Evolutionary conservation across 2,113 vertebrate species (phyloP), one percentile per base, ranked within the genome.

Genomic region (Aspiorhynchus laticeps): DNA sequence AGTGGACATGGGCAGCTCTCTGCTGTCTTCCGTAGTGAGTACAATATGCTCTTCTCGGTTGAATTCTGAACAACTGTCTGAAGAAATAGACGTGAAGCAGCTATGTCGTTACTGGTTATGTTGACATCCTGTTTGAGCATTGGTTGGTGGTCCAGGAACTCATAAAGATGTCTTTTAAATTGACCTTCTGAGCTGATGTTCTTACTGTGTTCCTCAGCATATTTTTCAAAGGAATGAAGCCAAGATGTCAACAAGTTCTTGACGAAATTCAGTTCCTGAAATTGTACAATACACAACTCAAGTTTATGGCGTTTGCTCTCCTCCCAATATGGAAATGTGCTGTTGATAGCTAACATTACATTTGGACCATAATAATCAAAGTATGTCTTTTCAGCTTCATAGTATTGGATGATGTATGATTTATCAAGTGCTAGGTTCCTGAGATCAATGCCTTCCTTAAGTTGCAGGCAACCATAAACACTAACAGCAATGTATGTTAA

Each of bases 391-490:
- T 96, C 94, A 7, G 88, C 41, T 33, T 94, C 81, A 88, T 95
- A 95, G 90, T 93, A 96, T 21, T 79, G 88, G 85, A 87, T 82
- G 1, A 96, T 87, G 69, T 93, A 95, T 73, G 95, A 96, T 90
- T 93, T 84, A 11, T 96, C 95, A 61, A 89, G 92, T 65, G 94
- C 93, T 85, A 97, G 91, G 85, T 94, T 94, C 85, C 85, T 92
- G 81, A 95, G 90, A 83, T 95, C 94, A 15, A 96, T 94, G 76
- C 95, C 94, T 87, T 96, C 91, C 59, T 94, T 83, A 79, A 96
- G 90, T 26, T 51, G 88, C 65, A 92, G 79, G 85, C 94, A 96
- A 7, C 93, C 95, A 80, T 92, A 95, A 86, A 97, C 90, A 56
- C 95, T 96, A 88, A 86, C 89, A 80, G 89, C 81, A 51, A 96